phyloP scores from a whole-genome alignment of 2,797 vertebrate genomes.

The Periparus ater region DNA sequence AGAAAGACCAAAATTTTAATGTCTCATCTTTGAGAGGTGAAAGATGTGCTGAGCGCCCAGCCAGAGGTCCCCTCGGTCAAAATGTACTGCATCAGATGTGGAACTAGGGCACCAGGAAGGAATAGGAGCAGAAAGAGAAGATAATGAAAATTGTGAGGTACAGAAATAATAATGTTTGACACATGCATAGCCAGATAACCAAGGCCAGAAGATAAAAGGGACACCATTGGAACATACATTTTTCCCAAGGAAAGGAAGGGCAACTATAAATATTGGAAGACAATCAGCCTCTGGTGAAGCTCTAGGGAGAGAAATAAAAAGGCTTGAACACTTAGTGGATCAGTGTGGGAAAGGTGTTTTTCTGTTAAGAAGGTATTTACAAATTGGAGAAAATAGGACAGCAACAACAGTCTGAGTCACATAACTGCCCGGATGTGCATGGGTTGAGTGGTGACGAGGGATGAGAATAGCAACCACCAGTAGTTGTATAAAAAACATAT shows the following conservation, averaged over 20 bases:
- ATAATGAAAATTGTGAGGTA: not conserved
- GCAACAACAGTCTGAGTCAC: not conserved
- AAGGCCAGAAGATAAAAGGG: not conserved
- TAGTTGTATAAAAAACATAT: not conserved
- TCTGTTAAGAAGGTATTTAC: not conserved
- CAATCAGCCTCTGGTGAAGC: not conserved
- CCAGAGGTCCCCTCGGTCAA: not conserved
- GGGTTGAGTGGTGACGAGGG: not conserved
- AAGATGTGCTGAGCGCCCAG: not conserved
- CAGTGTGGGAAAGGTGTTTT: not conserved
- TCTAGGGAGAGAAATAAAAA: not conserved
- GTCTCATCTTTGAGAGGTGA: not conserved
- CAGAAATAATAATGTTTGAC: not conserved
- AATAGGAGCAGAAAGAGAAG: not conserved
- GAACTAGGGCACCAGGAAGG: not conserved
- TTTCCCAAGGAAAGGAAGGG: not conserved
- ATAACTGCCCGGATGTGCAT: not conserved
- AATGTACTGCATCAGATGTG: not conserved
- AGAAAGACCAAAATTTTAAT: not conserved
- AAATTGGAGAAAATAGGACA: not conserved
- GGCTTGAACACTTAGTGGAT: not conserved
- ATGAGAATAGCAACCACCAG: not conserved
- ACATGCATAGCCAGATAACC: not conserved
- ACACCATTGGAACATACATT: not conserved
- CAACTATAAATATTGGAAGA: not conserved